phyloP scores from a whole-genome alignment of 2,888 invertebrate genomes.

The Pristionchus fissidentatus region DNA sequence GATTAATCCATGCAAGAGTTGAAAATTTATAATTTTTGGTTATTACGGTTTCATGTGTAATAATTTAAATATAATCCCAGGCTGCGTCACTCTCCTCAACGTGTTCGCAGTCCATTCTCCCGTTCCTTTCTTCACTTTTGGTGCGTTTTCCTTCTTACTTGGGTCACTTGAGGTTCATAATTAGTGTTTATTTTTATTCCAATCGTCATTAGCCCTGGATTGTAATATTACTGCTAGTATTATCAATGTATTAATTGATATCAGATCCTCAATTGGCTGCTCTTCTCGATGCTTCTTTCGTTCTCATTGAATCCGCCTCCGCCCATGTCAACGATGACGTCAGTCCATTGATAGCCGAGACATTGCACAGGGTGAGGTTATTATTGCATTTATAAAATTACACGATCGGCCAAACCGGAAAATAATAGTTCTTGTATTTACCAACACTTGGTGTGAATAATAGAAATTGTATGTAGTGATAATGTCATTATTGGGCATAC shows the following conservation, averaged over 20 bases:
- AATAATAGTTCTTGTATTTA: no score
- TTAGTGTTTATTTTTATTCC: not conserved
- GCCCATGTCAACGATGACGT: slow-evolving; percentile 41
- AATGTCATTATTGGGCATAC: no score
- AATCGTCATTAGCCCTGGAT: no score
- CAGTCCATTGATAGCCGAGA: not conserved
- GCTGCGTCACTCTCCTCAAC: slow-evolving; percentile 69
- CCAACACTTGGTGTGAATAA: no score
- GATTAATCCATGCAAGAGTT: no score
- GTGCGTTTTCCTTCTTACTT: not conserved
- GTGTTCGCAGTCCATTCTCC: slow-evolving; percentile 69
- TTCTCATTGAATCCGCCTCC: slow-evolving; percentile 49
- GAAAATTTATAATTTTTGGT: no score
- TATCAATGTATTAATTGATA: not conserved
- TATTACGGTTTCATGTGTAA: slow-evolving; percentile 25
- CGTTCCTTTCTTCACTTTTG: slow-evolving; percentile 65
- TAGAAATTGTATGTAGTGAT: no score
- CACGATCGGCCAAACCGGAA: no score
- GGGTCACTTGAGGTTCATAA: not conserved
- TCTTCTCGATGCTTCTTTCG: slow-evolving; percentile 51
- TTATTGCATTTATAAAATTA: no score
- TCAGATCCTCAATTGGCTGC: slow-evolving; percentile 53
- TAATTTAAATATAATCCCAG: slow-evolving; percentile 62
- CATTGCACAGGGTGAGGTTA: slow-evolving; percentile 10
- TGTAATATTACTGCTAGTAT: not conserved